A percentile compares a stretch with the other conserved stretches of the same genome.
These are phyloP conservation scores for Paedocypris micromegethes DNA, from an alignment of 2,797 vertebrate genomes.

Conservation along the genomic window DNA sequence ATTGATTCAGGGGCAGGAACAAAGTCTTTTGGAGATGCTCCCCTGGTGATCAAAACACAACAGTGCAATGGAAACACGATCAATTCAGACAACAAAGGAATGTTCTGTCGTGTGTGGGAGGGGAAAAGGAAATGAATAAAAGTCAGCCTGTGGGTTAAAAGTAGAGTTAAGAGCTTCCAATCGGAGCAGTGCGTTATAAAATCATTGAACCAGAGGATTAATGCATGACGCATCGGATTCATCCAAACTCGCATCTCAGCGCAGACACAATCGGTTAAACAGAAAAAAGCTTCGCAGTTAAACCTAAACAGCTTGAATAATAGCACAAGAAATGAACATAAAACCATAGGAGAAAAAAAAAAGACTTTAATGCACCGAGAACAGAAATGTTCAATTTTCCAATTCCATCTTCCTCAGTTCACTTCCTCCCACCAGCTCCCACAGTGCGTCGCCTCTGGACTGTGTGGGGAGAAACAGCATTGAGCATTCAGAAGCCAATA, in stretches of 20 bases:
- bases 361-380: too few species aligned
- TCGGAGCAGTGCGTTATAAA: slow-evolving; percentile 46
- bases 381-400: slow-evolving; percentile 4
- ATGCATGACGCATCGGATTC: too few species aligned
- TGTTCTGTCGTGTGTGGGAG: background rate
- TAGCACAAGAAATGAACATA: slow-evolving; percentile 12
- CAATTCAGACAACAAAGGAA: slow-evolving; percentile 20
- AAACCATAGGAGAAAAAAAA: too few species aligned
- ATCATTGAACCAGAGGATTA: slow-evolving; percentile 40
- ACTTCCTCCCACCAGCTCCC: background rate
- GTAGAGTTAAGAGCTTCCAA: slow-evolving; percentile 46
- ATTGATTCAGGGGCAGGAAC: slow-evolving; percentile 65
- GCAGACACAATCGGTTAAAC: too few species aligned
- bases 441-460: slow-evolving; percentile 12
- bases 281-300: too few species aligned
- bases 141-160: slow-evolving; percentile 27
- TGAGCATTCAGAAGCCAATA: slow-evolving; percentile 40
- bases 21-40: slow-evolving; percentile 54
- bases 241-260: too few species aligned
- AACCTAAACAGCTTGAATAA: background rate
- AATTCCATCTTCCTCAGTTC: slow-evolving; percentile 11
- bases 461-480: slow-evolving; percentile 20
- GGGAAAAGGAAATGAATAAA: background rate
- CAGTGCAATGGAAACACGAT: slow-evolving; percentile 42
- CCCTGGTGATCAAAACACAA: slow-evolving; percentile 60